phyloP scores from a whole-genome alignment of 2,113 vertebrate genomes.

The Aramus guarauna region DNA sequence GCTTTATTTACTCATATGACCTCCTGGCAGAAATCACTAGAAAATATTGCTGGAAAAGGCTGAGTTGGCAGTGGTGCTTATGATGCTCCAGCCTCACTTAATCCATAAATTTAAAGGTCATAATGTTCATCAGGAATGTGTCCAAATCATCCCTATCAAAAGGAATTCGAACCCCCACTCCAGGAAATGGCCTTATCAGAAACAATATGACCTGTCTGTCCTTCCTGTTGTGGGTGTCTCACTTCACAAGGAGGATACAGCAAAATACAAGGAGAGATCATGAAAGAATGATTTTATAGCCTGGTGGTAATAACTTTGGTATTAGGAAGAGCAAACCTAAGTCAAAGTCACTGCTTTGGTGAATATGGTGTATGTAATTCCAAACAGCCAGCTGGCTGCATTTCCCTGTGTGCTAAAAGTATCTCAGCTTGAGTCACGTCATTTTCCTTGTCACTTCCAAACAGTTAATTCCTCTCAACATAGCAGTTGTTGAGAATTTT shows the following conservation, averaged over 20 bases:
- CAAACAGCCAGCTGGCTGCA: not conserved
- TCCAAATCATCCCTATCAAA: not conserved
- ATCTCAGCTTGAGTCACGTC: accelerated
- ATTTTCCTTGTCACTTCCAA: not conserved
- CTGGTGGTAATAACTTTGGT: not conserved
- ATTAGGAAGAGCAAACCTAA: not conserved
- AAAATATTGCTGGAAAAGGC: not conserved
- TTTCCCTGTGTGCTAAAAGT: not conserved
- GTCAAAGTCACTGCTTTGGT: not conserved
- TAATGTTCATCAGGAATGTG: not conserved
- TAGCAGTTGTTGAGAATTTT: not conserved
- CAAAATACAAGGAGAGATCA: not conserved
- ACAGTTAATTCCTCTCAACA: not conserved
- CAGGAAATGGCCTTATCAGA: not conserved
- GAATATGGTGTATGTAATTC: not conserved
- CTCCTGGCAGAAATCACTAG: not conserved
- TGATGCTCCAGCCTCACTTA: not conserved
- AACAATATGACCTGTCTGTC: not conserved
- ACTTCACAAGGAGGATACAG: not conserved
- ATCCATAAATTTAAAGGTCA: not conserved
- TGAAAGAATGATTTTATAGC: not conserved
- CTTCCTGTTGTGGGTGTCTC: not conserved
- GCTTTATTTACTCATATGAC: not conserved
- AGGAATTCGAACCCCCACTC: not conserved
- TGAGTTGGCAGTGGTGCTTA: not conserved